A percentile compares a stretch with the other conserved stretches of the same genome.
phyloP scores from a whole-genome alignment of 1,140 invertebrate genomes.

The Plutomurus gul region DNA sequence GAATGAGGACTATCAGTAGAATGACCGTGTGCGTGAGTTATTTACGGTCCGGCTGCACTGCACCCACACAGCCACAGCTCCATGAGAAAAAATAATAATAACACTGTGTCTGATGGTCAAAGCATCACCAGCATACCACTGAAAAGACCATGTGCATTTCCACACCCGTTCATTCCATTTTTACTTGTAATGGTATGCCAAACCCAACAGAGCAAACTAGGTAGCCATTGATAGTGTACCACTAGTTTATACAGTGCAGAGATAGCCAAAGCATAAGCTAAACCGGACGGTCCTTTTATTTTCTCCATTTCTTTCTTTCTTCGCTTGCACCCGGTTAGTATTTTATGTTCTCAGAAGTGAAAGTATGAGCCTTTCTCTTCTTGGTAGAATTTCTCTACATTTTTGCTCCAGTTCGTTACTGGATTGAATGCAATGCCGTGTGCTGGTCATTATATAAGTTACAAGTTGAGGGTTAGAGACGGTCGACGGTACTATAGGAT shows the following conservation, averaged over 20 bases:
- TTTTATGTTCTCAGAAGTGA: not conserved
- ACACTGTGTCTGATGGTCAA: not conserved
- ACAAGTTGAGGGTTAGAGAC: too few species aligned
- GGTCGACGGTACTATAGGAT: too few species aligned
- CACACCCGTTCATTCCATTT: not conserved
- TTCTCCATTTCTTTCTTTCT: conserved; percentile 26
- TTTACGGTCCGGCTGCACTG: not conserved
- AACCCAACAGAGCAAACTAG: too few species aligned
- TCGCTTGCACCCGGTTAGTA: not conserved
- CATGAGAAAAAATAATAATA: conserved; percentile 23
- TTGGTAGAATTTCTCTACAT: not conserved
- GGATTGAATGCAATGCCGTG: too few species aligned
- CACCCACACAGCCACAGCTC: too few species aligned
- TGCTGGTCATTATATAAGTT: not conserved
- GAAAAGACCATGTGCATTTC: too few species aligned
- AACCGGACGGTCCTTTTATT: not conserved
- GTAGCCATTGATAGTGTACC: not conserved
- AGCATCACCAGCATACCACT: too few species aligned
- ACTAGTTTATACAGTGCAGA: not conserved
- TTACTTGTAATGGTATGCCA: too few species aligned
- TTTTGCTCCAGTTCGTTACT: too few species aligned
- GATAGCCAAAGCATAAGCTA: not conserved
- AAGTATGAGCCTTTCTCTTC: not conserved
- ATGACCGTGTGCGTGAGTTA: not conserved
- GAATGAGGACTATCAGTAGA: not conserved